Percentiles rank a stretch among this genome's conserved stretches.
phyloP scores from a whole-genome alignment of 2,888 invertebrate species.

The Rhingia rostrata region DNA sequence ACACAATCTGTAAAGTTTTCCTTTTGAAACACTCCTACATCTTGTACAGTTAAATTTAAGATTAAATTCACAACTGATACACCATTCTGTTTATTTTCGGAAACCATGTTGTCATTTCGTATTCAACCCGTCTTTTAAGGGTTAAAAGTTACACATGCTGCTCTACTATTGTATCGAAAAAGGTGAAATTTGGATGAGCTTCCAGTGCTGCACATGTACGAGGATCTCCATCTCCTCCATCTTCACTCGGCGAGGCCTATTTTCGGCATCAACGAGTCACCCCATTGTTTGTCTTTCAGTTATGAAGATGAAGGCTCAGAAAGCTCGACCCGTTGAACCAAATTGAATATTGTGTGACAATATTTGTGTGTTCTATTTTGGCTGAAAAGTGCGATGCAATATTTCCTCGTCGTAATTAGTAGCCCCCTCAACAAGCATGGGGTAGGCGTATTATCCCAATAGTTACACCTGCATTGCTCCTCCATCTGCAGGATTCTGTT shows the following conservation, averaged over 20 bases:
- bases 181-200: too few relatives aligned
- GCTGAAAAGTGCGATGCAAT: background rate
- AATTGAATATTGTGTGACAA: background rate
- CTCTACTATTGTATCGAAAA: too few relatives aligned
- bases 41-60: too few relatives aligned
- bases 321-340: slow-evolving; percentile 1
- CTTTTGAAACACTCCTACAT: too few relatives aligned
- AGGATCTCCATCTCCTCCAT: background rate
- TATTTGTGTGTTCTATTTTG: background rate
- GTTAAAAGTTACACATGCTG: too few relatives aligned
- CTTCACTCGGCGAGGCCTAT: background rate
- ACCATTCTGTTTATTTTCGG: too few relatives aligned
- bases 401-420: background rate
- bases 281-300: background rate
- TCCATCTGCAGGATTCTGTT: background rate
- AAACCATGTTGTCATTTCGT: too few relatives aligned
- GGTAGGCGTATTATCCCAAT: too few relatives aligned
- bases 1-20: too few relatives aligned
- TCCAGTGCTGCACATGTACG: too few relatives aligned
- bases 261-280: background rate
- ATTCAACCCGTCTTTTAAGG: too few relatives aligned
- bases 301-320: background rate
- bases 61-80: too few relatives aligned
- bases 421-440: background rate
- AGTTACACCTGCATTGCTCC: background rate